phyloP scores from a whole-genome alignment of 2,113 vertebrate species.

The Sapayoa aenigma region DNA sequence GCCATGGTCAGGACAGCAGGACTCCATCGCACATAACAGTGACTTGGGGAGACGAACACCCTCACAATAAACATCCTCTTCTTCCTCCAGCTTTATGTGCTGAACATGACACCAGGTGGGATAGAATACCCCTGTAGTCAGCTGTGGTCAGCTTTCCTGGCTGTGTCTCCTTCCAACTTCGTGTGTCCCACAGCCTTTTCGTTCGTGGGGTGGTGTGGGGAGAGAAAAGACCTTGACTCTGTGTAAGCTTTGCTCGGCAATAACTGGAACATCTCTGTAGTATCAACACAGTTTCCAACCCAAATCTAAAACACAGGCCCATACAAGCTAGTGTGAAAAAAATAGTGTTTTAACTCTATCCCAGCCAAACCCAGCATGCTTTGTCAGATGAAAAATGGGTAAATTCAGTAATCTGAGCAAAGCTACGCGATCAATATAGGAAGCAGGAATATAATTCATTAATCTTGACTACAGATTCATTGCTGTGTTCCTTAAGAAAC shows the following conservation, averaged over 20 bases:
- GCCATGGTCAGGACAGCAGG: accelerated
- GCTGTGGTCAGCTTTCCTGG: not conserved
- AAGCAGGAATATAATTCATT: not conserved
- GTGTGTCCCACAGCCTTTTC: not conserved
- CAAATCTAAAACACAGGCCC: not conserved
- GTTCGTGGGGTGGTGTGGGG: too few relatives aligned
- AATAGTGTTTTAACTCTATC: not conserved
- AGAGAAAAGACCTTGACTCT: not conserved
- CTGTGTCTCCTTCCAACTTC: not conserved
- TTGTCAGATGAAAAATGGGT: not conserved
- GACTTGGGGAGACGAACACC: not conserved
- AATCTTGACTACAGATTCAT: not conserved
- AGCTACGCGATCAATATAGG: not conserved
- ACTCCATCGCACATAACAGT: not conserved
- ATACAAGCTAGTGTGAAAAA: not conserved
- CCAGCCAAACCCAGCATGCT: not conserved
- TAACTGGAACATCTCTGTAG: not conserved
- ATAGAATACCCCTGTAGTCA: not conserved
- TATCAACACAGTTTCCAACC: not conserved
- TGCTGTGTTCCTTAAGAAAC: not conserved
- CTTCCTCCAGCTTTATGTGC: not conserved
- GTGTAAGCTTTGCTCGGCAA: not conserved
- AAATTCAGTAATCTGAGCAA: not conserved
- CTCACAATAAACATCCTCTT: not conserved
- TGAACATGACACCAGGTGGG: not conserved